Percentiles rank a stretch among this genome's conserved stretches.
Evolutionary conservation across 1,140 invertebrate species (phyloP).

Genomic region (Choristoneura fumiferana): DNA sequence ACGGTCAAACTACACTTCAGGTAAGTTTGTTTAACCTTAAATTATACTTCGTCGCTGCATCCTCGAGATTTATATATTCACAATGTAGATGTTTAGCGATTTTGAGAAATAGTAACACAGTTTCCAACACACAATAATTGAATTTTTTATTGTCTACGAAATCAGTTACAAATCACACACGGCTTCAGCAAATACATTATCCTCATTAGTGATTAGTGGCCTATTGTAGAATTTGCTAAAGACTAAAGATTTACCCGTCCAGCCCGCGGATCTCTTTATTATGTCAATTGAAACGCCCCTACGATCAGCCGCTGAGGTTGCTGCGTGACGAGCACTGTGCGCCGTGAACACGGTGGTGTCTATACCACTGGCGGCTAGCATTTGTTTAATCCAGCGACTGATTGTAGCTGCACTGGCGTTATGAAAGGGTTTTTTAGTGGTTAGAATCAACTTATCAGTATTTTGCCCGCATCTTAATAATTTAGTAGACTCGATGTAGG

Average conservation of each 20-base stretch:
- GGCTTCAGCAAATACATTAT: no score
- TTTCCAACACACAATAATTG: no score
- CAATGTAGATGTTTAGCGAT: no score
- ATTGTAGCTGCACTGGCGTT: background rate
- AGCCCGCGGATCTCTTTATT: conserved; percentile 3
- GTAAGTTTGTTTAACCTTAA: no score
- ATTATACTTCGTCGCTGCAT: no score
- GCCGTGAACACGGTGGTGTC: no score
- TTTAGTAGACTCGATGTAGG: conserved; percentile 10
- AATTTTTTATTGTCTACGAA: no score
- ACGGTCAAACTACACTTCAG: no score
- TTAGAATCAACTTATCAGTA: conserved; percentile 14
- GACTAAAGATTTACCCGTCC: background rate
- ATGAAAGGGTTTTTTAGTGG: conserved; percentile 15
- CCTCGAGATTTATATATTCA: no score
- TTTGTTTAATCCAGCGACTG: conserved; percentile 14
- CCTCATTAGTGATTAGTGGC: no score
- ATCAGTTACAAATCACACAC: no score
- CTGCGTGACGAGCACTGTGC: background rate
- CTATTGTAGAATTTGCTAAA: conserved; percentile 5
- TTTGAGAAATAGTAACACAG: no score
- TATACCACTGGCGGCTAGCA: background rate
- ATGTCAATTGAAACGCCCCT: conserved; percentile 1
- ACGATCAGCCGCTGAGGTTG: conserved; percentile 6
- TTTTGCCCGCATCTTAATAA: background rate